Base-by-base conservation (phyloP, 2,888 invertebrate genomes). In the Meteorus colon region DNA sequence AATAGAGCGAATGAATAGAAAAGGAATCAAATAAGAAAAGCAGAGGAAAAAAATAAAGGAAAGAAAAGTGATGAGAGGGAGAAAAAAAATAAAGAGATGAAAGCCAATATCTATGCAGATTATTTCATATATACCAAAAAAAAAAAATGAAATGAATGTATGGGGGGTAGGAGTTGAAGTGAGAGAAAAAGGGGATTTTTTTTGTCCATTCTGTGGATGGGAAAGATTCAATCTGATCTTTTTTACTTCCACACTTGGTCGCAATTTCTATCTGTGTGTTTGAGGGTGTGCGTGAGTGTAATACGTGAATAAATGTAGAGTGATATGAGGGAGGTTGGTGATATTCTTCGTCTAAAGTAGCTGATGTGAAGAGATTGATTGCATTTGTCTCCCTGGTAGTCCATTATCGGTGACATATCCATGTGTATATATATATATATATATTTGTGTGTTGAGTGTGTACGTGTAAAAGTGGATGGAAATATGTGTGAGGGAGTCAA, bases 71-170 rank as follows among this genome's bases (percentile, higher is more conserved):
- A 24, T n/a, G 10, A 55, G 1, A 8, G 51, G n/a, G 24, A 24
- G 24, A n/a, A n/a, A 34, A 34, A 41, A 41, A 41, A 41, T 41
- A 41, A 41, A 8, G 8, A 55, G 55, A 55, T 19, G 19, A 55
- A 55, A 55, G 19, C 55, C 55, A 55, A 55, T 55, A 55, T 55
- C 55, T 55, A 55, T 55, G 55, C 55, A 55, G 55, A 55, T 55
- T 55, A 55, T 55, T 55, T 55, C 4, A 8, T 19, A 55, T 55
- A 5, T 55, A 19, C 2, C 6, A 55, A 55, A 48, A 48, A 41
- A 12, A 12, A 34, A 1, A 24, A 34, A 41, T 41, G 24, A 24
- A 34, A 41, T 41, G 12, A 12, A 41, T 41, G 12, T 41, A 41
- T n/a, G 14, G 24, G 24, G 24, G 24, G 24, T 24, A 24, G 24